phyloP scores from a whole-genome alignment of 92 coral and sea anemone genomes.

The Phymanthus crucifer region DNA sequence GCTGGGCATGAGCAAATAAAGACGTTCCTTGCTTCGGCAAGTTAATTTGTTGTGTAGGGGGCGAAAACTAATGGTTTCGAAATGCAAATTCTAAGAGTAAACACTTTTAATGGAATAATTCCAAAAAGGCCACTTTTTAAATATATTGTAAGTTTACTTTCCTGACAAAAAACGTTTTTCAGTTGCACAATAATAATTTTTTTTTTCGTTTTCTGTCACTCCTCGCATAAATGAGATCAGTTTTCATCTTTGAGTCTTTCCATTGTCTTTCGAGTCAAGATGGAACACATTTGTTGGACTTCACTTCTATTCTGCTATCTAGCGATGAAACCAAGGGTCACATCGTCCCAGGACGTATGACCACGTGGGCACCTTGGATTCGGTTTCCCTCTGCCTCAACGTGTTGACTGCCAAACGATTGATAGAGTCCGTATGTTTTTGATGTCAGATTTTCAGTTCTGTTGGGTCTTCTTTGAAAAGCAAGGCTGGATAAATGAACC shows the following conservation, averaged over 20 bases:
- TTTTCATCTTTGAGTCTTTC: neutral
- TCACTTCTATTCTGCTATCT: neutral
- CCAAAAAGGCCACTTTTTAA: neutral
- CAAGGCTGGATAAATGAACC: neutral
- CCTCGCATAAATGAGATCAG: neutral
- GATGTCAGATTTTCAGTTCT: neutral
- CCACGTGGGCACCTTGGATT: neutral
- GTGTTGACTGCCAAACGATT: neutral
- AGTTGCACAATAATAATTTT: neutral
- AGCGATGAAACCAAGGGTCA: slow-evolving; percentile 7
- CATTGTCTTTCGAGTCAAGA: neutral
- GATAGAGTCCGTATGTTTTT: slow-evolving; percentile 1
- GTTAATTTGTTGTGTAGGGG: too few species aligned
- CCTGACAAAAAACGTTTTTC: neutral
- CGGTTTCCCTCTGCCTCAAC: slow-evolving; percentile 6
- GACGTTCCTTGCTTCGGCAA: too few species aligned
- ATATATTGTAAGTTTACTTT: neutral
- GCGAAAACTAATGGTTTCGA: too few species aligned
- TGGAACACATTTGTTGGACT: neutral
- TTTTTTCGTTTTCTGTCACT: neutral
- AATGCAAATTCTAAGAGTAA: neutral
- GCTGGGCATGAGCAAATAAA: too few species aligned
- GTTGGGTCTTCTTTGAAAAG: neutral
- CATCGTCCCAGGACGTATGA: neutral
- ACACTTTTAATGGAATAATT: neutral